Conservation (phyloP, 2,797 vertebrate species). For the Eulemur rubriventer region DNA sequence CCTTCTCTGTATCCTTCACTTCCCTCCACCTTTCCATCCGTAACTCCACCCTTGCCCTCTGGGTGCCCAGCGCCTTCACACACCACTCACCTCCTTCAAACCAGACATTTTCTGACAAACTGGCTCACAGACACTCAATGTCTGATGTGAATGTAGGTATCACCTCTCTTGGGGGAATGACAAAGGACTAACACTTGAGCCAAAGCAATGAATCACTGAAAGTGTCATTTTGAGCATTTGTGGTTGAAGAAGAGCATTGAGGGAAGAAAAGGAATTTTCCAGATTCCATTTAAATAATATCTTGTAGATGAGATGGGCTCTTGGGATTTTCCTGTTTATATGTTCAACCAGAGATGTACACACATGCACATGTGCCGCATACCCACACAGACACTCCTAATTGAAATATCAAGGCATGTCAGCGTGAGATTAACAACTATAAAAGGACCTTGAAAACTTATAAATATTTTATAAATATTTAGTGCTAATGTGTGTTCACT, state of each 20-base stretch:
- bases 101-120: neutral
- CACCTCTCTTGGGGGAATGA: neutral
- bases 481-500: neutral
- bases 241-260: neutral
- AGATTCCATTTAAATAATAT: neutral
- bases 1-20: neutral
- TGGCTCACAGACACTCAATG: neutral
- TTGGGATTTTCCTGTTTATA: neutral
- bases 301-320: neutral
- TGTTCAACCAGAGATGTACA: neutral
- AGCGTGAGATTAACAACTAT: constrained; percentile 16
- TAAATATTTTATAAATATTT: constrained; percentile 45
- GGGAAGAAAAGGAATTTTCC: neutral
- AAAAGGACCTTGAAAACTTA: neutral
- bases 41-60: neutral
- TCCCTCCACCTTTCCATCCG: accelerated
- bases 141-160: neutral
- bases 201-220: neutral
- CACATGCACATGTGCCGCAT: neutral
- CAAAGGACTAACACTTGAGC: constrained; percentile 4
- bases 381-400: neutral
- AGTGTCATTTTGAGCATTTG: neutral
- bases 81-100: neutral
- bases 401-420: neutral
- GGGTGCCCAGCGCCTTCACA: neutral